Evolutionary conservation across 2,888 invertebrate species (phyloP).

Genomic region (Exocentrus adspersus): DNA sequence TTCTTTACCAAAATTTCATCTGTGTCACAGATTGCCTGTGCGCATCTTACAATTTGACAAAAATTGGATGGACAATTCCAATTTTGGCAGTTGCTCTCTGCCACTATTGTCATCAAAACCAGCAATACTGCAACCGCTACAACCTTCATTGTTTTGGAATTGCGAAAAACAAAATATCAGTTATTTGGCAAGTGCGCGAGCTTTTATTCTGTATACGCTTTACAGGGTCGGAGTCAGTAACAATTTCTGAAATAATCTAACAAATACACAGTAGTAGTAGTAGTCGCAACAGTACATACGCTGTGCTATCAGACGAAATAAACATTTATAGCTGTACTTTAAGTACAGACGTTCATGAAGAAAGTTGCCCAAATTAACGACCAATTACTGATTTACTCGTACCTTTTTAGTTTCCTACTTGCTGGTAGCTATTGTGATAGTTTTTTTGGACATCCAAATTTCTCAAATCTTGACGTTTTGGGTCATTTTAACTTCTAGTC

Average conservation of each 20-base stretch:
- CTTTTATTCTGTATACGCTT: neutral
- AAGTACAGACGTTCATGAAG: too few relatives aligned
- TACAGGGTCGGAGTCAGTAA: neutral
- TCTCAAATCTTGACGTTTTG: too few relatives aligned
- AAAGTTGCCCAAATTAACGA: too few relatives aligned
- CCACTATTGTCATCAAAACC: neutral
- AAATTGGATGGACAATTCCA: neutral
- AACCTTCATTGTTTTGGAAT: constrained; percentile 1
- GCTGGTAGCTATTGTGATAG: too few relatives aligned
- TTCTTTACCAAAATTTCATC: neutral
- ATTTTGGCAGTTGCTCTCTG: neutral
- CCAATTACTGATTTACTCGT: too few relatives aligned
- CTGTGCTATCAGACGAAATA: neutral
- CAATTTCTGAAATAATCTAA: neutral
- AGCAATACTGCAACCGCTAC: neutral
- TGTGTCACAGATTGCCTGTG: neutral
- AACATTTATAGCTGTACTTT: neutral
- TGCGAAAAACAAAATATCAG: constrained; percentile 6
- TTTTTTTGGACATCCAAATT: too few relatives aligned
- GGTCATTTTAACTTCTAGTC: neutral
- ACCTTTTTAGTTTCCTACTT: too few relatives aligned
- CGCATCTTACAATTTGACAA: neutral
- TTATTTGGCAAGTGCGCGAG: neutral
- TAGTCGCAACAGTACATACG: neutral
- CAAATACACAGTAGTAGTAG: too few relatives aligned